Evolutionary conservation across 2,888 invertebrate species (phyloP), one percentile per base, ranked within the genome.

Genomic region (Drosophila helvetica): DNA sequence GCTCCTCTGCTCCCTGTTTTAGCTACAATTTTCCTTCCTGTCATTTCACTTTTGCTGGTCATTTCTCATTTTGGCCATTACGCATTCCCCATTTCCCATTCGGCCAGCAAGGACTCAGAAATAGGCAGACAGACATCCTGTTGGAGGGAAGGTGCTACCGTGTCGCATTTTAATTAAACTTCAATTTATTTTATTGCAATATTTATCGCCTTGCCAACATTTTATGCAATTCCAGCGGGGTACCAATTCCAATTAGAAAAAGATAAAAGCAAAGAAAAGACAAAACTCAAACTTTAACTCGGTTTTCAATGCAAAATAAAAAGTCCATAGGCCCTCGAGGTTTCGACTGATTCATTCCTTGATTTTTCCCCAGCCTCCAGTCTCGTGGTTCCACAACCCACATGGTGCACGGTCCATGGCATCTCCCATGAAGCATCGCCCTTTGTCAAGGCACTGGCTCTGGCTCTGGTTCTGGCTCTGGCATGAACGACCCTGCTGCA

Each of bases 1-100:
- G 8, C 25, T 25, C 33, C 25, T 10, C 38, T 22, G 9, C 7
- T 19, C 33, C 38, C 22, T 52, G 19, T 30, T 50, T 30, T 42
- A 30, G 10, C 51, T 30, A 17, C 8, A 43, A 50, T 62, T 71
- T 55, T 68, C 59, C 52, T 66, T 75, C 63, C 63, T 83, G 69
- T 64, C 74, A 58, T 73, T 59, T 58, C 57, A 47, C 30, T 67
- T 61, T 71, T 55, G 33, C 64, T 65, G 85, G 77, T 70, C 75
- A 83, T 83, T 83, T 86, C 86, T 87, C 88, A 85, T 82, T 80
- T 66, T 25, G 68, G 66, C 78, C 71, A 82, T 87, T 83, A 87
- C 75, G 74, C 75, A 65, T 73, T 60, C 69, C 65, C 45, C 75
- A 65, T 73, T 58, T 67, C 63, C 50, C 67, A 46, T 27, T 51